Evolutionary conservation across 2,888 invertebrate species (phyloP), one percentile per base, ranked within the genome.

Genomic region (Nesidiocoris tenuis): DNA sequence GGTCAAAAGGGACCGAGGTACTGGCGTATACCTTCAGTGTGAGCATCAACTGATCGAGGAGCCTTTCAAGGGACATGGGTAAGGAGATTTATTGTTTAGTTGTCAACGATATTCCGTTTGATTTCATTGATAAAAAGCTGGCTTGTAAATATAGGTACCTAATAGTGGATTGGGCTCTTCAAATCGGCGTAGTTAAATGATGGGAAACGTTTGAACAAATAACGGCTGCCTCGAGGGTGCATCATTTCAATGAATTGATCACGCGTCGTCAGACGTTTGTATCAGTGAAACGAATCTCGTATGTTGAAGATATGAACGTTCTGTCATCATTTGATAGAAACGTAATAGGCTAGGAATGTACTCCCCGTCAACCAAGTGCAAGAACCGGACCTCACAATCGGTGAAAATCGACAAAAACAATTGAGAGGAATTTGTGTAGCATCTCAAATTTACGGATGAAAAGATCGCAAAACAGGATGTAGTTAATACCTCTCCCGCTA

Each of bases 401-500:
- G 16, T 18, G 54, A 21, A 54, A 25, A 17, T 25, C 54, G 55
- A 68, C n/a, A 16, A 75, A 76, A 54, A 64, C 24, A 65, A 39
- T 7, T 39, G 39, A 39, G 39, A 39, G 3, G 12, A 39, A 39
- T 39, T 39, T 39, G 39, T 39, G 39, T 39, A 39, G 39, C 12
- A 39, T 39, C 39, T 39, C 39, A 12, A 39, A 39, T 39, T 39
- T 39, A 39, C 12, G 5, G 39, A 55, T 22, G 7, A 56, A 74
- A 66, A 18, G 65, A 74, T 74, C 74, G 65, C 74, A 61, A 63
- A 77, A 77, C 74, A 67, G 61, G 74, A 74, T 59, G 76, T 75
- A 65, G 75, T 77, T 74, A 76, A 74, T 77, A 65, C 74, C 77
- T 78, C 74, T 77, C 78, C 78, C 66, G 78, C 79, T 77, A 78